These are phyloP conservation scores for Luffia ferchaultella DNA, from an alignment of 2,888 invertebrate species.

Conservation along the genomic window DNA sequence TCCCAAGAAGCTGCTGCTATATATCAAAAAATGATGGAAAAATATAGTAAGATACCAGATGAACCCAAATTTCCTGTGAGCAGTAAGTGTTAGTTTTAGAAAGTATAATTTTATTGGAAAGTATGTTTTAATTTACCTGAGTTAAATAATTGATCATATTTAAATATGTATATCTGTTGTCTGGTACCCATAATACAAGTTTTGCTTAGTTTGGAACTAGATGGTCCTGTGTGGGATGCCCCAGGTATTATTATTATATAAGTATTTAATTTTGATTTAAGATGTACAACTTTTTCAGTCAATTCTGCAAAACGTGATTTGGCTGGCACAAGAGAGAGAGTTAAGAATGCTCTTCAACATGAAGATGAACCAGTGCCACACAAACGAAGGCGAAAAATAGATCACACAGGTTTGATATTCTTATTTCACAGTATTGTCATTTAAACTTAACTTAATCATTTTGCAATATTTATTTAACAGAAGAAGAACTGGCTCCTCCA, in stretches of 20 bases:
- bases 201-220: no score
- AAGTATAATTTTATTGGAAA: not conserved
- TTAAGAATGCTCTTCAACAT: conserved; percentile 79
- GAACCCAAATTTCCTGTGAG: conserved; percentile 73
- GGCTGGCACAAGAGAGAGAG: conserved; percentile 74
- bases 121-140: not conserved
- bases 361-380: conserved; percentile 77
- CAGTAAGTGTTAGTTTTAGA: conserved; percentile 27
- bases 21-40: conserved; percentile 86
- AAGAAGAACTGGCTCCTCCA: conserved; percentile 32
- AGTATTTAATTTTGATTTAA: not conserved
- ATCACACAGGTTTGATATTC: conserved; percentile 26
- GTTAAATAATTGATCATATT: no score
- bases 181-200: no score
- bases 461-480: conserved; percentile 15
- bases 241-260: not conserved
- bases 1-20: conserved; percentile 83
- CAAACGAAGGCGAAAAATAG: conserved; percentile 53
- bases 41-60: conserved; percentile 76
- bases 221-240: no score
- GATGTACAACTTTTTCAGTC: conserved; percentile 22
- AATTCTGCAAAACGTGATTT: conserved; percentile 47
- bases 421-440: not conserved
- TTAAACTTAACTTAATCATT: no score
- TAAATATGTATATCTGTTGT: no score